Evolutionary conservation across 2,888 invertebrate genomes (phyloP).

Genomic region (Hypercompe scribonia): DNA sequence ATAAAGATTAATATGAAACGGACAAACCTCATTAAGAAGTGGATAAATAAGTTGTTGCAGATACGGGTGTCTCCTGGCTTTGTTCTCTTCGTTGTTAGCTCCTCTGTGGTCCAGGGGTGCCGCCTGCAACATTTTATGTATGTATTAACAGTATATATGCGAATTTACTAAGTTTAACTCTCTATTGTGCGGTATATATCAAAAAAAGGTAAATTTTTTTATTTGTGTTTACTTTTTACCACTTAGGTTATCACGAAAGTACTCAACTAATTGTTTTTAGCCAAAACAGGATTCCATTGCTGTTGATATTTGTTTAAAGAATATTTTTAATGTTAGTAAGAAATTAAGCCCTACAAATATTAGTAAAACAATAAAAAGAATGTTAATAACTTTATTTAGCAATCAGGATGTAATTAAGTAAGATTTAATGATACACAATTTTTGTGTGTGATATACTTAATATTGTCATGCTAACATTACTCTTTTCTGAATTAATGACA

Average conservation of each 20-base stretch:
- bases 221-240: no score
- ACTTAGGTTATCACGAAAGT: no score
- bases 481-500: neutral
- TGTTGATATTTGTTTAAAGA: no score
- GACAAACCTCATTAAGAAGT: conserved; percentile 78
- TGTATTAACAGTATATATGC: neutral
- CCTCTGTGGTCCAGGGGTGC: conserved; percentile 85
- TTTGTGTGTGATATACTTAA: neutral
- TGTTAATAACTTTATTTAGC: neutral
- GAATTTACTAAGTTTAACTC: no score
- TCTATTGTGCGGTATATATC: no score
- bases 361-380: no score
- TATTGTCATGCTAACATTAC: no score
- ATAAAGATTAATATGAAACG: neutral
- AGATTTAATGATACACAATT: neutral
- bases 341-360: no score
- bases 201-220: no score
- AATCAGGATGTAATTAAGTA: neutral
- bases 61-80: conserved; percentile 81
- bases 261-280: no score
- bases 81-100: conserved; percentile 76
- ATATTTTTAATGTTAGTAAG: no score
- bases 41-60: conserved; percentile 84
- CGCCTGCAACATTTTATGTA: conserved; percentile 63
- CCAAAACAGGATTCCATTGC: no score